Evolutionary conservation across 92 coral and sea anemone species (phyloP), one percentile per base, ranked within the genome.

Genomic region (Palythoa grandiflora): DNA sequence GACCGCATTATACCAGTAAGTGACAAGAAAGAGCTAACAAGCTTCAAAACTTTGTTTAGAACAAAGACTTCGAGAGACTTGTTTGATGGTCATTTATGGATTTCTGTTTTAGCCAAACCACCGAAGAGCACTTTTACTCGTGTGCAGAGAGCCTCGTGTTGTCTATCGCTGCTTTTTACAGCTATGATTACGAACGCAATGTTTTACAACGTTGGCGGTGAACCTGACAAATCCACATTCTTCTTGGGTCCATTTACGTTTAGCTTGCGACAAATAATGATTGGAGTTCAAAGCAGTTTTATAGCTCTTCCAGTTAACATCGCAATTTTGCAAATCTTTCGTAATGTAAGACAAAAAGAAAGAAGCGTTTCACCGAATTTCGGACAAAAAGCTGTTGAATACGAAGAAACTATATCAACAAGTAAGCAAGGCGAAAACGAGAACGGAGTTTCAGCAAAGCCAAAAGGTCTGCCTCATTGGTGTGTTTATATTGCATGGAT

Each of bases 161-260:
- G 97, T 78, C 79, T 96, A 86, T 94, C 93, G 6, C 74, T 96
- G 63, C 89, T 96, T 3, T 92, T 91, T 59, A 89, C 93, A 19
- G 86, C 98, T 21, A 96, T 96, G 98, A 90, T 96, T 71, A 91
- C 95, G 35, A 94, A 92, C 83, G 98, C 98, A 1, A 96, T 94
- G 98, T 96, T 96, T 83, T 96, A 90, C 48, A 91, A 94, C 81
- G 79, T 90, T 28, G 95, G 94, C 3, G 93, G 91, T 21, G 88
- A 68, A 61, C 83, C 97, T 3, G 88, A 90, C 54, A 81, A 79
- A 1, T 89, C 89, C 2, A 89, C 95, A 3, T 81, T 96, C n/a
- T 66, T 86, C 10, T 13, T 96, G 66, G 98, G 98, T 35, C 98
- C 98, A 11, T 60, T 94, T 8, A 60, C 87, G 17, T 91, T 94